phyloP scores from a whole-genome alignment of 2,113 vertebrate species.

The Tachysurus fulvidraco region DNA sequence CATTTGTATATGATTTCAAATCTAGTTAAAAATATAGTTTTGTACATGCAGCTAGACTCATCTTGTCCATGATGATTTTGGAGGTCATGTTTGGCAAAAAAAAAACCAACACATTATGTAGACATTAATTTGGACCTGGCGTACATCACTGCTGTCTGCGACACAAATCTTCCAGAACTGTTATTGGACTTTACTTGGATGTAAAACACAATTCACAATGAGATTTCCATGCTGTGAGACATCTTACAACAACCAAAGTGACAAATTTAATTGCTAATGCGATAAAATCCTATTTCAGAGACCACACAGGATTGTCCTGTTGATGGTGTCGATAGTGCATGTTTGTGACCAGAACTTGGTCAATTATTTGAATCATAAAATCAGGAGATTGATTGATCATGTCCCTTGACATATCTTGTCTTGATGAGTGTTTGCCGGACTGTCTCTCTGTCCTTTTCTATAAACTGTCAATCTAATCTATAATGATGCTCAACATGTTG shows the following conservation, averaged over 20 bases:
- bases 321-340: not conserved
- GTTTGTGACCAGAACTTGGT: not conserved
- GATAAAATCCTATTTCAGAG: not conserved
- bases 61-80: not conserved
- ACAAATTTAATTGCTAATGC: not conserved
- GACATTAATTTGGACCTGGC: not conserved
- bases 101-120: not conserved
- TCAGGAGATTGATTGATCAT: not conserved
- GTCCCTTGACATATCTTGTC: not conserved
- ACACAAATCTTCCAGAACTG: not conserved
- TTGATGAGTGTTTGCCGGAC: not conserved
- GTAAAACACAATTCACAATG: not conserved
- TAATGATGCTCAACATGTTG: not conserved
- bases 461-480: not conserved
- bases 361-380: not conserved
- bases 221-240: not conserved
- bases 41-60: not conserved
- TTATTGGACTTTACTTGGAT: not conserved
- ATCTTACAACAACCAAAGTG: not conserved
- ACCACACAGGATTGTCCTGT: not conserved
- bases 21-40: not conserved
- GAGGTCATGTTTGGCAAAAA: not conserved
- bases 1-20: not conserved
- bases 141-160: not conserved
- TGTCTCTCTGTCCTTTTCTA: not conserved